Percentiles rank a stretch among this genome's conserved stretches.
Conservation (phyloP, 2,888 invertebrate species). For the Aphelenchoides bicaudatus region DNA sequence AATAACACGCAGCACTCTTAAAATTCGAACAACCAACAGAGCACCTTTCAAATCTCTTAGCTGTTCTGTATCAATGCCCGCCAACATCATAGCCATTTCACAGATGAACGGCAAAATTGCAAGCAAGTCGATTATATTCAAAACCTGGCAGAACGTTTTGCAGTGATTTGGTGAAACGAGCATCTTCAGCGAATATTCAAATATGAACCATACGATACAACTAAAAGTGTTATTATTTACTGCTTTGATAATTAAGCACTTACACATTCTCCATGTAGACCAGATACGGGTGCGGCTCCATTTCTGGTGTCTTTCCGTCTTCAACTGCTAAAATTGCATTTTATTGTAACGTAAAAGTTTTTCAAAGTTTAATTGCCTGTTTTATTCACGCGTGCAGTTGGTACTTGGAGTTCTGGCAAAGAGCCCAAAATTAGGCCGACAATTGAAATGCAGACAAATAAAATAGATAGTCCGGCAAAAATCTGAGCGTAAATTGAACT, state of each 20-base stretch:
- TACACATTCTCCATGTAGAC: conserved; percentile 44
- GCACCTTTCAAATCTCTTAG: conserved; percentile 52
- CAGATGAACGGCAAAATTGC: conserved; percentile 54
- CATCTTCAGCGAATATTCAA: conserved; percentile 51
- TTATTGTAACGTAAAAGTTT: not conserved
- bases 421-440: conserved; percentile 50
- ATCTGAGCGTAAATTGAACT: conserved; percentile 47
- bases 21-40: conserved; percentile 52
- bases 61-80: conserved; percentile 51
- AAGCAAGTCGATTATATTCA: conserved; percentile 54
- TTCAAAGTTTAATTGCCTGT: not conserved
- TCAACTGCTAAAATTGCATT: conserved; percentile 3
- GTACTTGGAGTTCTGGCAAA: conserved; percentile 62
- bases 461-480: conserved; percentile 45
- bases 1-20: conserved; percentile 53
- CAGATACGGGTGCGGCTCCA: conserved; percentile 47
- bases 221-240: no score
- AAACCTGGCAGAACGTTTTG: conserved; percentile 42
- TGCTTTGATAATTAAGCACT: no score
- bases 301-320: conserved; percentile 30
- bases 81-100: conserved; percentile 44
- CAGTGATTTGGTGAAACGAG: conserved; percentile 42
- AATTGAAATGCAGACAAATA: conserved; percentile 54
- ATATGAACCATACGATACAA: conserved; percentile 55
- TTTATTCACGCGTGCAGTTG: not conserved